A percentile compares a stretch with the other conserved stretches of the same genome.
Conservation (phyloP, 2,113 vertebrate genomes). For the Callipepla californica region DNA sequence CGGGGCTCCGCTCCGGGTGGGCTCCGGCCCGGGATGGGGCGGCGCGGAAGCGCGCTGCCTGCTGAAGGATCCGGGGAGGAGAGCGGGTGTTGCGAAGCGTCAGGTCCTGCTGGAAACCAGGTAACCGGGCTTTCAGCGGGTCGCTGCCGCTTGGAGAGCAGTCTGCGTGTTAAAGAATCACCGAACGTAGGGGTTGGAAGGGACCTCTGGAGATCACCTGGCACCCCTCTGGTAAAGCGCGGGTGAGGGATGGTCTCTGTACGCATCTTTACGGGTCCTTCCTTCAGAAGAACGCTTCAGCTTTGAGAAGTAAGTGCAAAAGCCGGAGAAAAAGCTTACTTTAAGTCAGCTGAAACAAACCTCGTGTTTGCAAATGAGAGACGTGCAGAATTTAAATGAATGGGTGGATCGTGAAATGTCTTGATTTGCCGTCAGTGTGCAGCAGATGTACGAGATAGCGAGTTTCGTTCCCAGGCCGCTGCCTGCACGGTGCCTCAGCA, state of each 20-base stretch:
- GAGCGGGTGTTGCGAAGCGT: neutral
- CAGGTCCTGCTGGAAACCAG: neutral
- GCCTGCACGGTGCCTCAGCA: neutral
- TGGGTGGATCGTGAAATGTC: neutral
- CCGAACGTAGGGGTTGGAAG: neutral
- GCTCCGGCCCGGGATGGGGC: too few relatives aligned
- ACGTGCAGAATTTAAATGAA: neutral
- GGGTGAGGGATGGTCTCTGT: neutral
- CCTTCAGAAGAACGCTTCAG: accelerated
- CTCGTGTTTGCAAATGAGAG: neutral
- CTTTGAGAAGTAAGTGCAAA: neutral
- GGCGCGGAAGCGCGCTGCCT: neutral
- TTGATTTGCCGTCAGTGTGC: neutral
- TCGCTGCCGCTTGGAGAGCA: neutral
- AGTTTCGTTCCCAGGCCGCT: neutral
- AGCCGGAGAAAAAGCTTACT: neutral
- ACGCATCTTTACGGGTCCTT: neutral
- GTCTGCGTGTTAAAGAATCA: neutral
- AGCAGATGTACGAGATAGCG: too few relatives aligned
- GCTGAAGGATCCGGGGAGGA: neutral
- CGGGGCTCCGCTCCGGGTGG: neutral
- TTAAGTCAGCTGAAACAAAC: neutral
- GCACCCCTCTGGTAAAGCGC: neutral
- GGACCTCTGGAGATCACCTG: neutral
- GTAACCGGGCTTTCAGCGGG: neutral